phyloP scores from a whole-genome alignment of 1,140 invertebrate genomes.

The Camponotus pennsylvanicus region DNA sequence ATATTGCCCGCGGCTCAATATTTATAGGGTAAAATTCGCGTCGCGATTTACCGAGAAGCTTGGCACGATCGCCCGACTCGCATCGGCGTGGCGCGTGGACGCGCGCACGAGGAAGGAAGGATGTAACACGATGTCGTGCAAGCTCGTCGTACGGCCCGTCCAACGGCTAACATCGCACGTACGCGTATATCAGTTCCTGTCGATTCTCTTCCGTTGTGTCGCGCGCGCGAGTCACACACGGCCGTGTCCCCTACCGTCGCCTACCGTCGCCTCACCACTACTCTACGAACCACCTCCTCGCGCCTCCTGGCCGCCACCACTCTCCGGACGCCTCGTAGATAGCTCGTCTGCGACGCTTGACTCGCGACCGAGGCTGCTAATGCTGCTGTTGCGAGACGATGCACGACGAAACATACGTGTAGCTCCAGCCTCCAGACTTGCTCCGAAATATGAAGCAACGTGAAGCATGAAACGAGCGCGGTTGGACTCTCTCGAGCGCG shows the following conservation, averaged over 20 bases:
- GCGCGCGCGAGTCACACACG: neutral
- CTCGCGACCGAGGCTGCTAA: no score
- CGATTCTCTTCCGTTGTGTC: slow-evolving; percentile 14
- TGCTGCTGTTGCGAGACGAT: neutral
- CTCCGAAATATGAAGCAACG: neutral
- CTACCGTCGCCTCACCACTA: neutral
- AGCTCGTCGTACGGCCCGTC: slow-evolving; percentile 10
- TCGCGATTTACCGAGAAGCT: slow-evolving; percentile 21
- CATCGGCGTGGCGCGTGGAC: slow-evolving; percentile 37
- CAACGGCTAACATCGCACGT: slow-evolving; percentile 55
- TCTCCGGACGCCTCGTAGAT: neutral
- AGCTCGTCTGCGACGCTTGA: neutral
- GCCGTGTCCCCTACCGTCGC: neutral
- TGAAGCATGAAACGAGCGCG: neutral
- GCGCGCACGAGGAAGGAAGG: neutral
- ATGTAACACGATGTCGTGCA: slow-evolving; percentile 25
- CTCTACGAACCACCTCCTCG: neutral
- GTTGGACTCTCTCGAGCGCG: slow-evolving; percentile 31
- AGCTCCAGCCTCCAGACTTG: no score
- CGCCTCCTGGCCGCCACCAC: neutral
- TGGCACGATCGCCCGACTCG: neutral
- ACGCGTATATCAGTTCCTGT: neutral
- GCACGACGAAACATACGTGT: neutral
- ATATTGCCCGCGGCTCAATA: neutral
- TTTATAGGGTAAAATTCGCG: neutral